Evolutionary conservation across 2,797 vertebrate species (phyloP).

Genomic region (Enoplosus armatus): DNA sequence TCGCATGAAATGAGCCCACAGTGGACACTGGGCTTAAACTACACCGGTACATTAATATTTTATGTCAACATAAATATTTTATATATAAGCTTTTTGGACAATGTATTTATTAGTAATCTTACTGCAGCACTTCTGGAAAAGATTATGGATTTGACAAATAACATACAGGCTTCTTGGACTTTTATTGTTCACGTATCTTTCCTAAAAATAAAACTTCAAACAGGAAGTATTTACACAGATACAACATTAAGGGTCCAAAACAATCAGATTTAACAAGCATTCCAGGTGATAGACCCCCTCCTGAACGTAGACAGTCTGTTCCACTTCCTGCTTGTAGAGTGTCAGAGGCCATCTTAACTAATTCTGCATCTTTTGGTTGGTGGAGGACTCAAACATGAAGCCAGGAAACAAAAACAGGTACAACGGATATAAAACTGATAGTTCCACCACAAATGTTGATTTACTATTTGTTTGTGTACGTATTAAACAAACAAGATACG

Average conservation of each 20-base stretch:
- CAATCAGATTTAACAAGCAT: not conserved
- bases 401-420: not conserved
- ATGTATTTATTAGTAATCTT: too few species aligned
- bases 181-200: too few species aligned
- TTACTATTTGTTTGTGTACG: not conserved
- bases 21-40: not conserved
- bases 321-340: constrained; percentile 16
- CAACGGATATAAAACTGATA: not conserved
- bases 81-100: too few species aligned
- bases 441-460: not conserved
- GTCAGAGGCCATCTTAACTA: not conserved
- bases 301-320: not conserved
- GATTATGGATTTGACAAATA: too few species aligned
- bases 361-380: not conserved
- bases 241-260: not conserved
- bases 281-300: not conserved
- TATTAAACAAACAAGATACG: not conserved
- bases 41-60: not conserved
- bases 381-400: constrained; percentile 5
- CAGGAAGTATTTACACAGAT: not conserved
- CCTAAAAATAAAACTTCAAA: not conserved
- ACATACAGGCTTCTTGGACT: too few species aligned
- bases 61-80: too few species aligned
- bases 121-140: too few species aligned
- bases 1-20: too few species aligned